Evolutionary conservation across 2,113 vertebrate genomes (phyloP).

Genomic region (Phocoena sinus): DNA sequence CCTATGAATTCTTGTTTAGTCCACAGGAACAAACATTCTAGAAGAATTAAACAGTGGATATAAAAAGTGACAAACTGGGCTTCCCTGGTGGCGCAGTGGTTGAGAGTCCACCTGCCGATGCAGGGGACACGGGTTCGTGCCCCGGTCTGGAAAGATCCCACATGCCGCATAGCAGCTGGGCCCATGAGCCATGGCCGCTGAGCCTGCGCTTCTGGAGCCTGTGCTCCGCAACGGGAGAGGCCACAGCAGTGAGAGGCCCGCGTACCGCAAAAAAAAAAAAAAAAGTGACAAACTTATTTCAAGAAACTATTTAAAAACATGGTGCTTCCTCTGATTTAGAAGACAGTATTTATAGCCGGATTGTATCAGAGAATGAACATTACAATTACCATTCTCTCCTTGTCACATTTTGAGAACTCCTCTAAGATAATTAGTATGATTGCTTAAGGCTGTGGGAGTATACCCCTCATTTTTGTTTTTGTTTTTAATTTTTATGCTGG

Average conservation of each 20-base stretch:
- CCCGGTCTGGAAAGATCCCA: too few relatives aligned
- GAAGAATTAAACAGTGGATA: background rate
- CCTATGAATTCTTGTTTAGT: background rate
- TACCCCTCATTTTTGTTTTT: background rate
- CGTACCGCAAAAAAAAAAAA: too few relatives aligned
- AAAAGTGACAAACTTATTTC: background rate
- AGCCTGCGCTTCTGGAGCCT: too few relatives aligned
- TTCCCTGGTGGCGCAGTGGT: too few relatives aligned
- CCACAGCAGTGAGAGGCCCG: too few relatives aligned
- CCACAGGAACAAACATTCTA: background rate
- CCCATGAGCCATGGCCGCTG: too few relatives aligned
- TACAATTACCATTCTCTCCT: slow-evolving; percentile 12
- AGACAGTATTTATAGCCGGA: background rate
- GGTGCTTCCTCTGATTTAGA: background rate
- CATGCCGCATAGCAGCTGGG: too few relatives aligned
- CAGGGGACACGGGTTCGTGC: too few relatives aligned
- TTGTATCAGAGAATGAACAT: background rate
- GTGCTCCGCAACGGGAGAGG: too few relatives aligned
- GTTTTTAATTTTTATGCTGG: background rate
- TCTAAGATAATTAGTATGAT: slow-evolving; percentile 53
- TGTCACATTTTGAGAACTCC: background rate
- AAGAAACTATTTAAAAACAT: slow-evolving; percentile 5
- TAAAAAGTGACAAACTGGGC: background rate
- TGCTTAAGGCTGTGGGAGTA: slow-evolving; percentile 39
- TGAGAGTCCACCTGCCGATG: too few relatives aligned